Conservation (phyloP, 2,888 invertebrate genomes). For the Polylopha cassiicola region DNA sequence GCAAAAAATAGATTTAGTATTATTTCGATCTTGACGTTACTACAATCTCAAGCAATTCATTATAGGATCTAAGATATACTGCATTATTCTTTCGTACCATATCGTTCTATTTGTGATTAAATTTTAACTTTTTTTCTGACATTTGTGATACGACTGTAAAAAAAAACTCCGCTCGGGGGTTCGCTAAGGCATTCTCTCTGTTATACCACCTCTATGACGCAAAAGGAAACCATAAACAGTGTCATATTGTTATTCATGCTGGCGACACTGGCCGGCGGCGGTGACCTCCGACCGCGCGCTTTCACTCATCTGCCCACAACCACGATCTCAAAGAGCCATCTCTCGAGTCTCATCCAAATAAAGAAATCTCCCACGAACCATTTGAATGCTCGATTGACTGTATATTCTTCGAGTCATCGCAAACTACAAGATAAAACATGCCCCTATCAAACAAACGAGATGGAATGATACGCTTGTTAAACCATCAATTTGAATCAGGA, state of each 20-base stretch:
- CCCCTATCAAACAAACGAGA: conserved; percentile 2
- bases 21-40: no score
- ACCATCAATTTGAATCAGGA: conserved; percentile 13
- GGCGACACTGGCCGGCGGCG: conserved; percentile 27
- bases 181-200: no score
- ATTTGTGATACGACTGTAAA: no score
- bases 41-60: no score
- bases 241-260: conserved; percentile 17
- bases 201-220: no score
- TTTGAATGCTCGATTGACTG: conserved; percentile 17
- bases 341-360: conserved; percentile 38
- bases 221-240: conserved; percentile 16
- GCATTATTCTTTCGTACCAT: no score
- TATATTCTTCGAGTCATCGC: conserved; percentile 15
- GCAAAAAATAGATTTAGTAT: no score
- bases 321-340: conserved; percentile 33
- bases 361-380: conserved; percentile 26
- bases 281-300: conserved; percentile 52
- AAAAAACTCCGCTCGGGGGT: no score
- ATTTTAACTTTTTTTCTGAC: no score
- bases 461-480: conserved; percentile 14
- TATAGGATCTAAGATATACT: no score
- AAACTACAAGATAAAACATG: conserved; percentile 6
- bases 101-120: no score
- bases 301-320: conserved; percentile 39